Base-by-base conservation (phyloP, 1,140 invertebrate genomes). In the Whitmania pigra region DNA sequence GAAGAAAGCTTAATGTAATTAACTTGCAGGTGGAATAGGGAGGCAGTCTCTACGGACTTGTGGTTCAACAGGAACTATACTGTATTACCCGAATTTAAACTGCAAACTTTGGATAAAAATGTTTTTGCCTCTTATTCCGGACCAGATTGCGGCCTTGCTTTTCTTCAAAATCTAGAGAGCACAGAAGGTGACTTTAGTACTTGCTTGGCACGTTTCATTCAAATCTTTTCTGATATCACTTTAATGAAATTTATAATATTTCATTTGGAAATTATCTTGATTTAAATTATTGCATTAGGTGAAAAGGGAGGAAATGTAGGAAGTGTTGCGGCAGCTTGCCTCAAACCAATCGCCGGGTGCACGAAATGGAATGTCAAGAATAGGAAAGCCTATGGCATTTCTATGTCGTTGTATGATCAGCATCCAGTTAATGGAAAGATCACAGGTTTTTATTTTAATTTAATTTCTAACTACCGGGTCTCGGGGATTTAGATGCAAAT, bases 391-490 rank as follows among this genome's bases (percentile, higher is more conserved):
- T 82, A 81, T 76, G 81, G 81, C 0, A 80, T 81, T 25, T 80
- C 78, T 70, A 78, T 81, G 55, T 82, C 81, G 13, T 71, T 82
- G 66, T 82, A 82, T 74, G 81, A 82, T 71, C 80, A 81, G 67
- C 79, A 82, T 72, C 81, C 81, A 54, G 76, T 82, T 25, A 80
- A 77, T 74, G 77, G 77, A 27, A 81, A 81, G 75, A 79, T 82
- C 76, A 81, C 81, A 74, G 81, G 81, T 82, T 73, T 66, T 73
- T 54, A 66, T 73, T 71, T n/a, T n/a, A n/a, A 40, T 60, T 5
- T 60, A 6, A 43, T 13, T 43, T 6, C 40, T 43, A 6, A 13
- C 13, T 5, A 43, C 40, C 40, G 13, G 13, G 40, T 43, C 5
- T 43, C 40, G 13, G 40, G 40, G 13, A 43, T 43, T 43, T 43